Evolutionary conservation across 2,888 invertebrate genomes (phyloP).

Genomic region (Julus scandinavius): DNA sequence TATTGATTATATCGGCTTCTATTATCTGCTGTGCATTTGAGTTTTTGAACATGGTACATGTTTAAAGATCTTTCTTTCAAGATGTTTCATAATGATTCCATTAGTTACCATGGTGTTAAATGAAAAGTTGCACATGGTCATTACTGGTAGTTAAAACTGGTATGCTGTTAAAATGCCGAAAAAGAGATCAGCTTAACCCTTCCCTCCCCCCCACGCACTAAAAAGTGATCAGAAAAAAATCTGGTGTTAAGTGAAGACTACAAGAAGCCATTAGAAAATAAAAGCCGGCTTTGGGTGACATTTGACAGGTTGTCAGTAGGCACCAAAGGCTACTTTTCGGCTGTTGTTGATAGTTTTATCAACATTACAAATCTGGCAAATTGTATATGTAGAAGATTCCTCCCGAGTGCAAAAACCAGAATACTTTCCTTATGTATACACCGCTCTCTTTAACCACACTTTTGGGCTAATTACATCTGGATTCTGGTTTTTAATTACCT

Average conservation of each 20-base stretch:
- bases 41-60: no score
- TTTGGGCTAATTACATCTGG: background rate
- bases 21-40: no score
- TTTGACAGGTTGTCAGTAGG: conserved; percentile 11
- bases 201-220: background rate
- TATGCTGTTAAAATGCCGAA: background rate
- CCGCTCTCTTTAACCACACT: background rate
- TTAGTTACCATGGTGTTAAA: background rate
- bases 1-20: no score
- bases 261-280: conserved; percentile 8
- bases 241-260: background rate
- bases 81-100: background rate
- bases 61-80: background rate
- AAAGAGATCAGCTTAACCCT: conserved; percentile 20
- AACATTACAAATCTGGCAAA: background rate
- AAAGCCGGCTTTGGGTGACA: background rate
- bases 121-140: background rate
- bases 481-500: background rate
- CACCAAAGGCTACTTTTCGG: background rate
- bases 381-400: background rate
- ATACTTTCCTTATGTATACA: background rate
- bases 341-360: background rate
- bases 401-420: background rate
- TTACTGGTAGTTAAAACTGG: background rate
- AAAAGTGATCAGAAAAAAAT: background rate